Evolutionary conservation across 1,140 invertebrate genomes (phyloP), one percentile per base, ranked within the genome.

Genomic region (Drosophila nasuta): DNA sequence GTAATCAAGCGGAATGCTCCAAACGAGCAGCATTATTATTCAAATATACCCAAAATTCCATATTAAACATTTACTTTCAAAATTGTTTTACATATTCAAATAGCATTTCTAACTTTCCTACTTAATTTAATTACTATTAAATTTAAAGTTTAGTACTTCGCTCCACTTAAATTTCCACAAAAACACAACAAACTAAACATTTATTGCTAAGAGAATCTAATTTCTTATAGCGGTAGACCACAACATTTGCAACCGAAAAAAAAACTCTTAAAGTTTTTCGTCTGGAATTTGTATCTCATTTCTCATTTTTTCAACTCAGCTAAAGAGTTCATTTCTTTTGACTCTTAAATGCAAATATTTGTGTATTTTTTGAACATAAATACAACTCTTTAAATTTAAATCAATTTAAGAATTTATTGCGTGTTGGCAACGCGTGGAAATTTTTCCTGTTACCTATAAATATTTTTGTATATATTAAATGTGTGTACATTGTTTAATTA

Each of bases 401-500:
- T 43, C 11, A 25, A 20, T 25, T 49, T 11, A 60, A 60, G 43
- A 17, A 48, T 30, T 28, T 20, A 25, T 49, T 49, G 7, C 5
- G 10, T 11, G 25, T 15, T 41, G 33, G 10, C 35, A 41, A 33
- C 35, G 38, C 6, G 38, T 57, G 54, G 3, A 54, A 35, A 57
- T 17, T 33, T 13, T 45, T 25, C 20, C 13, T 38, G 15, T 51
- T 41, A 11, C 2, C 35, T 52, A 35, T 54, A 63, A 62, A 69
- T 68, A 38, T 15, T 45, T 63, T 41, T 41, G 51, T 35, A 28
- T 13, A n/a, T 52, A 28, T 35, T 64, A 13, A 57, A 56, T 64
- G 51, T 48, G 28, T 59, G 48, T 46, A 35, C 15, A 52, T 15
- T n/a, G 7, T 51, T 62, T 43, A 69, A 62, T 69, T 69, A 45